Conservation (phyloP, 2,888 invertebrate genomes). For the Trissolcus brochymenae region DNA sequence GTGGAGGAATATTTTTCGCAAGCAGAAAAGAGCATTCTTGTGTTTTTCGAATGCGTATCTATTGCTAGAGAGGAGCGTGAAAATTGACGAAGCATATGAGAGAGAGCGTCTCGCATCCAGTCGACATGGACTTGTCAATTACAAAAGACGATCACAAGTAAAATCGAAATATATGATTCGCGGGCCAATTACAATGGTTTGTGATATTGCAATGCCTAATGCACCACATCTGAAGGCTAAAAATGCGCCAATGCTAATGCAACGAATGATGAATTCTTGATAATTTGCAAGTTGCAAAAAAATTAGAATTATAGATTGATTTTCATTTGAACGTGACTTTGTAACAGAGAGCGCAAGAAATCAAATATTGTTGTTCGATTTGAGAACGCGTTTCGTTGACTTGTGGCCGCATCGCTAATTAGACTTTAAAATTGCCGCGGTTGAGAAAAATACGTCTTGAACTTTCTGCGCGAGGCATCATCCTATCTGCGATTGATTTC, state of each 20-base stretch:
- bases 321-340: conserved; percentile 9
- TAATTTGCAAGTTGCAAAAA: not conserved
- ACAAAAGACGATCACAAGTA: conserved; percentile 34
- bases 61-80: conserved; percentile 33
- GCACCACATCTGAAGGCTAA: too few species aligned
- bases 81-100: conserved; percentile 55
- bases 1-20: conserved; percentile 54
- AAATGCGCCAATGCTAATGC: too few species aligned
- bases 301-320: not conserved
- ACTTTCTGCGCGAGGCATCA: conserved; percentile 51
- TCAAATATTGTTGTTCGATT: conserved; percentile 9
- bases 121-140: conserved; percentile 42
- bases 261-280: not conserved
- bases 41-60: conserved; percentile 55
- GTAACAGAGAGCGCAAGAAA: conserved; percentile 17
- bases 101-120: conserved; percentile 46
- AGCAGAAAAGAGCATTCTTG: conserved; percentile 58
- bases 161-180: conserved; percentile 5
- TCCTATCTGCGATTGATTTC: conserved; percentile 54
- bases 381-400: conserved; percentile 16
- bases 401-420: conserved; percentile 37
- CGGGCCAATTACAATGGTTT: too few species aligned
- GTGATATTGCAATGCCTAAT: too few species aligned
- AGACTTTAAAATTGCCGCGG: conserved; percentile 44
- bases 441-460: conserved; percentile 57